Evolutionary conservation across 2,888 invertebrate genomes (phyloP).

Genomic region (Scrobipalpa atriplicella): DNA sequence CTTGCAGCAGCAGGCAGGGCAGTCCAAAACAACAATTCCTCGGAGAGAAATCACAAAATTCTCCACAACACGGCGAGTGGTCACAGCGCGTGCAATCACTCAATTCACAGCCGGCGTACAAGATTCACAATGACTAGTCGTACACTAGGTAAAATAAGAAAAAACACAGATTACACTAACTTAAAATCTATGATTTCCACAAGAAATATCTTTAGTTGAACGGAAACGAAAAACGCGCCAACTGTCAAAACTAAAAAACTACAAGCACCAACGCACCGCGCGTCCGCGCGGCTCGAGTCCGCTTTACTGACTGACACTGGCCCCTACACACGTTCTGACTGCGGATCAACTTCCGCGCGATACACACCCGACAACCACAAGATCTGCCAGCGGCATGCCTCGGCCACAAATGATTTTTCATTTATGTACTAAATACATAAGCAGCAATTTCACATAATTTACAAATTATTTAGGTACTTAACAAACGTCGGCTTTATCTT

Average conservation of each 20-base stretch:
- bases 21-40: slow-evolving; percentile 64
- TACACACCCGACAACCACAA: slow-evolving; percentile 54
- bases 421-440: slow-evolving; percentile 63
- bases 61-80: slow-evolving; percentile 70
- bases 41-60: slow-evolving; percentile 75
- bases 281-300: slow-evolving; percentile 79
- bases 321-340: slow-evolving; percentile 51
- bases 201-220: slow-evolving; percentile 64
- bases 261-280: slow-evolving; percentile 80
- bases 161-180: slow-evolving; percentile 80
- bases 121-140: slow-evolving; percentile 76
- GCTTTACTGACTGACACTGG: slow-evolving; percentile 71
- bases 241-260: slow-evolving; percentile 82
- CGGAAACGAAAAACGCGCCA: slow-evolving; percentile 80
- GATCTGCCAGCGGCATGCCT: slow-evolving; percentile 55
- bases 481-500: slow-evolving; percentile 69
- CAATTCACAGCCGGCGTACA: slow-evolving; percentile 74
- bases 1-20: slow-evolving; percentile 53
- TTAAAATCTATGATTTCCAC: slow-evolving; percentile 80
- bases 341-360: slow-evolving; percentile 51
- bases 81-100: slow-evolving; percentile 74
- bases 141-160: slow-evolving; percentile 73
- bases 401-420: slow-evolving; percentile 72
- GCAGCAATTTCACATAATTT: slow-evolving; percentile 64
- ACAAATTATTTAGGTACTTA: slow-evolving; percentile 71